Percentiles rank a stretch among this genome's conserved stretches.
These are phyloP conservation scores for Anas platyrhynchos DNA, from an alignment of 2,113 vertebrate genomes.

Conservation along the genomic window DNA sequence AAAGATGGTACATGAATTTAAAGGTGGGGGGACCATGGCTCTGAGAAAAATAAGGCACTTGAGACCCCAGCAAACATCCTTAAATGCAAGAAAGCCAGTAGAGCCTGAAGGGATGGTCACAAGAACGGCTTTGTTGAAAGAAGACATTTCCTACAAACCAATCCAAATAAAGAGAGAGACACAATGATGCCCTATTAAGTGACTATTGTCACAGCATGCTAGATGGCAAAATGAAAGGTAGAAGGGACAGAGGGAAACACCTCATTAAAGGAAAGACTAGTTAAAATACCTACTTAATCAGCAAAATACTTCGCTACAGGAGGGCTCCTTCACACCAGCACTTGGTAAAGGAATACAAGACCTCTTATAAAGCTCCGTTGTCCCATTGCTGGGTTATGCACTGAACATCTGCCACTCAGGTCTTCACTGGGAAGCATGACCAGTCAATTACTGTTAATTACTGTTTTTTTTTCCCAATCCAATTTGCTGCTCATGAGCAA, in stretches of 20 bases:
- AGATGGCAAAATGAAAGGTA: background rate
- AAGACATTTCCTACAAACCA: background rate
- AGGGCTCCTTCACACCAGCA: background rate
- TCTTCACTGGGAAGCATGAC: background rate
- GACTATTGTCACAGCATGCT: background rate
- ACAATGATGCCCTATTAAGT: background rate
- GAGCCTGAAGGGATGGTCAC: background rate
- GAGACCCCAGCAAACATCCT: background rate
- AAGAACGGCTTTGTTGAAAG: background rate
- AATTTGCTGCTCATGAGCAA: constrained; percentile 37
- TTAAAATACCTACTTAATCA: background rate
- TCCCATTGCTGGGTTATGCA: background rate
- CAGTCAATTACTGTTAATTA: background rate
- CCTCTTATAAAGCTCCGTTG: background rate
- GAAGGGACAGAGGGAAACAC: constrained; percentile 10
- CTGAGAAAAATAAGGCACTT: background rate
- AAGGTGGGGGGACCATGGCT: background rate
- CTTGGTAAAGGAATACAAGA: background rate
- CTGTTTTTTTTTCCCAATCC: background rate
- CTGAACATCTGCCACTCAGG: background rate
- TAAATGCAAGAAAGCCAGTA: background rate
- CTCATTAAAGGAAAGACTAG: background rate
- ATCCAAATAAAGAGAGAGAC: background rate
- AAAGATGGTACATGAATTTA: background rate
- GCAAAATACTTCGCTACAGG: constrained; percentile 1